phyloP scores from a whole-genome alignment of 2,888 invertebrate species.

The Morinoia aosen region DNA sequence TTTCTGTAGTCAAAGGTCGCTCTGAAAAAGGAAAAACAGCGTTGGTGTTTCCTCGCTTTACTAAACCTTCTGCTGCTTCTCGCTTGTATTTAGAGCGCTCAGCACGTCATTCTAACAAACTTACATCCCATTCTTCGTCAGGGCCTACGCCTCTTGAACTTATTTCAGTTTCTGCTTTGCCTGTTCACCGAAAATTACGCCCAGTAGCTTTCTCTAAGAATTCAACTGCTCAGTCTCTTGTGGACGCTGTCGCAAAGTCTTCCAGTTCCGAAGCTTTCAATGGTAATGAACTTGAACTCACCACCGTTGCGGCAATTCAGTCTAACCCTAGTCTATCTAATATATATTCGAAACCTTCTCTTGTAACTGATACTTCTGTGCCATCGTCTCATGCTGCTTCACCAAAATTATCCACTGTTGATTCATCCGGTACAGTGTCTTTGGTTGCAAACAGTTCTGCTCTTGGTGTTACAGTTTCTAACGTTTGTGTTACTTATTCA shows the following conservation, averaged over 20 bases:
- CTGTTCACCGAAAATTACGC: background rate
- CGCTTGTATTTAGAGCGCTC: conserved; percentile 47
- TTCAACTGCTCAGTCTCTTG: background rate
- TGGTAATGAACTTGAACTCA: background rate
- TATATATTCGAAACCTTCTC: background rate
- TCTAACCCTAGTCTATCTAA: background rate
- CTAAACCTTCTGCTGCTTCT: conserved; percentile 34
- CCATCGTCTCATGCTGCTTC: background rate
- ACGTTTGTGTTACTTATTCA: background rate
- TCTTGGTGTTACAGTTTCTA: background rate
- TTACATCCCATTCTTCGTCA: background rate
- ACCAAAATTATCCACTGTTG: background rate
- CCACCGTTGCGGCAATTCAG: background rate
- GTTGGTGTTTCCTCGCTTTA: conserved; percentile 5
- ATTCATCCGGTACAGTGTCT: background rate
- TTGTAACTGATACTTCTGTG: background rate
- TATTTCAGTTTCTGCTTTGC: background rate
- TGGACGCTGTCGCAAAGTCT: background rate
- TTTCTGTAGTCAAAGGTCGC: background rate
- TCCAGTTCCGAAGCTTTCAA: background rate
- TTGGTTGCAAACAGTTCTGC: background rate
- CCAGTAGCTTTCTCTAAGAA: background rate
- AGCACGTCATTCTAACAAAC: conserved; percentile 21
- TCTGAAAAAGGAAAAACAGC: background rate
- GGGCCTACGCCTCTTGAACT: background rate